Evolutionary conservation across 1,140 invertebrate species (phyloP).

Genomic region (Cephus cinctus): DNA sequence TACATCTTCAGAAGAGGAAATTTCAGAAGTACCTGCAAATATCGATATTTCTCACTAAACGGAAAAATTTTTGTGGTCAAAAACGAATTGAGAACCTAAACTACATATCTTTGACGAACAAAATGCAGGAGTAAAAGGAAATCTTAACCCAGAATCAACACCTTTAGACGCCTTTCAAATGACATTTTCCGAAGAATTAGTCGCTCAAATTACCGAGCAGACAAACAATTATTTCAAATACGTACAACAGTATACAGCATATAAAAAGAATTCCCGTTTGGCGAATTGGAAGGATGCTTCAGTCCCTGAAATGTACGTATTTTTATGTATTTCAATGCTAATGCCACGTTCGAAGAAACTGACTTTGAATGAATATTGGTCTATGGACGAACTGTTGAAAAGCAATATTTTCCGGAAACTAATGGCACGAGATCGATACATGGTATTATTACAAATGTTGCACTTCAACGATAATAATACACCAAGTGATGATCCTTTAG

Average conservation of each 20-base stretch:
- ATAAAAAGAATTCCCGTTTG: constrained; percentile 3
- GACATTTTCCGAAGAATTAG: not conserved
- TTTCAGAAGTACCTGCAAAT: no score
- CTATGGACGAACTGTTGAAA: constrained; percentile 1
- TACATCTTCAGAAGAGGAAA: not conserved
- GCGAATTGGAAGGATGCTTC: constrained; percentile 4
- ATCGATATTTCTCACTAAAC: no score
- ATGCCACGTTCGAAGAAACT: constrained; percentile 7
- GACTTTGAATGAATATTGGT: constrained; percentile 5
- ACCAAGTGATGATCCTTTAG: constrained; percentile 18
- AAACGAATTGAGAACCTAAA: no score
- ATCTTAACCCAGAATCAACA: no score
- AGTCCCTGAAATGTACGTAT: constrained; percentile 10
- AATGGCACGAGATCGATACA: constrained; percentile 8
- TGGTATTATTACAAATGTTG: constrained; percentile 12
- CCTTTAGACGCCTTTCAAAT: constrained; percentile 8
- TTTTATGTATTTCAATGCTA: constrained; percentile 7
- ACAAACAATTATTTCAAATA: constrained; percentile 10
- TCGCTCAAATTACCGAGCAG: constrained; percentile 1
- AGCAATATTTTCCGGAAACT: constrained; percentile 8
- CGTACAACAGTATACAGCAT: constrained; percentile 1
- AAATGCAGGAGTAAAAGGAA: no score
- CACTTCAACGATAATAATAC: constrained; percentile 17
- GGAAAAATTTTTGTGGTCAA: no score
- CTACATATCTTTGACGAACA: no score